Percentiles rank a stretch among this genome's conserved stretches.
phyloP scores from a whole-genome alignment of 23 tunicate species.

The Clavelina lepadiformis region DNA sequence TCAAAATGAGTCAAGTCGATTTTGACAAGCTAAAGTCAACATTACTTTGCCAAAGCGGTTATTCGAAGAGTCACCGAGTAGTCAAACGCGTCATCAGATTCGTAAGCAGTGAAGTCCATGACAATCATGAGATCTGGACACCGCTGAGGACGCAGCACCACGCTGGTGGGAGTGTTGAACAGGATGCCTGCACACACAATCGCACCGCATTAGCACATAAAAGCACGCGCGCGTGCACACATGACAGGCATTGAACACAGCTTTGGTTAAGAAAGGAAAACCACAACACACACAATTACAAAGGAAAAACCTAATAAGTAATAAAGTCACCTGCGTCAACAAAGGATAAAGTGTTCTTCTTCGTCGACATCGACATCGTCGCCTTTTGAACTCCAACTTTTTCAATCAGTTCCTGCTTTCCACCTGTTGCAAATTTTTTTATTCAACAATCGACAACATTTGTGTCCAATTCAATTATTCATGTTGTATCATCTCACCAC shows the following conservation, averaged over 20 bases:
- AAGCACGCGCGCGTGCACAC: no score
- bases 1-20: no score
- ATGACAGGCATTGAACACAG: no score
- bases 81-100: conserved; percentile 13
- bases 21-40: no score
- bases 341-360: conserved; percentile 16
- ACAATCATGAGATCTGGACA: conserved; percentile 33
- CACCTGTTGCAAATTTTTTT: neutral
- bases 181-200: conserved; percentile 40
- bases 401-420: neutral
- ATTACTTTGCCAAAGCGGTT: no score
- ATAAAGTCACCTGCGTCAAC: conserved; percentile 32
- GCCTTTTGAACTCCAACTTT: neutral
- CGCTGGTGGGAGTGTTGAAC: conserved; percentile 45
- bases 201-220: no score
- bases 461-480: neutral
- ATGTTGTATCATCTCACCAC: neutral
- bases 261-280: no score
- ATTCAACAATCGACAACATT: neutral
- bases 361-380: conserved; percentile 6
- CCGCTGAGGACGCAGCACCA: conserved; percentile 44
- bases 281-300: no score
- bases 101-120: conserved; percentile 37
- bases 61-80: conserved; percentile 33
- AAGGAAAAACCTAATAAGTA: no score